Percentiles rank a stretch among this genome's conserved stretches.
Conservation (phyloP, 2,797 vertebrate species). For the Trichosurus vulpecula region DNA sequence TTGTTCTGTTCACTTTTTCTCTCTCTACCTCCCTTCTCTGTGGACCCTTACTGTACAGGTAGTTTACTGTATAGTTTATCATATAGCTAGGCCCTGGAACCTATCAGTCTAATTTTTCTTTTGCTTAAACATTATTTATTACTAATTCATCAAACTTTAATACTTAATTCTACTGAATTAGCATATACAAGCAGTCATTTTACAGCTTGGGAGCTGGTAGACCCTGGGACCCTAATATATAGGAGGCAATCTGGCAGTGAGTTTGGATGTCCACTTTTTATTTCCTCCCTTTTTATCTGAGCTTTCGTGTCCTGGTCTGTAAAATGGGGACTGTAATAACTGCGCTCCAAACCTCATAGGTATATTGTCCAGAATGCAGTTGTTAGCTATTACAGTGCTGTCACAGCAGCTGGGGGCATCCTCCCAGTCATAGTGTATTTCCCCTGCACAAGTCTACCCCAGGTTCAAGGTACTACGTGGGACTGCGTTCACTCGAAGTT, state of each 20-base stretch:
- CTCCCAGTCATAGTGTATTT: background rate
- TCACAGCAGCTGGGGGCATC: background rate
- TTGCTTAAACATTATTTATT: background rate
- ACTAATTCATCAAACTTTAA: constrained; percentile 30
- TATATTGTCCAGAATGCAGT: background rate
- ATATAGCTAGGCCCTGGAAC: background rate
- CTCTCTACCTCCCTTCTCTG: background rate
- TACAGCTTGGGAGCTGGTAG: constrained; percentile 26
- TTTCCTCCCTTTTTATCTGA: background rate
- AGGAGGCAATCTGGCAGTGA: background rate
- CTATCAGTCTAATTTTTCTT: constrained; percentile 45
- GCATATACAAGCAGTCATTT: constrained; percentile 41
- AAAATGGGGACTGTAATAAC: background rate
- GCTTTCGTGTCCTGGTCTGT: background rate
- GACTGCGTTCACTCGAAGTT: background rate
- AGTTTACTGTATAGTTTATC: constrained; percentile 20
- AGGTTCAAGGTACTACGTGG: background rate
- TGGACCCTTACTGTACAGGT: background rate
- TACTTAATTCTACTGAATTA: constrained; percentile 42
- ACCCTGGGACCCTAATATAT: background rate
- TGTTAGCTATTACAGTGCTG: background rate
- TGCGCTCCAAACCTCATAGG: background rate
- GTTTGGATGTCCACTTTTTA: background rate
- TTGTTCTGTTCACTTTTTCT: background rate
- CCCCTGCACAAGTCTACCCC: background rate